A percentile compares a stretch with the other conserved stretches of the same genome.
phyloP scores from a whole-genome alignment of 2,797 vertebrate species.

The Poeciliopsis infans region DNA sequence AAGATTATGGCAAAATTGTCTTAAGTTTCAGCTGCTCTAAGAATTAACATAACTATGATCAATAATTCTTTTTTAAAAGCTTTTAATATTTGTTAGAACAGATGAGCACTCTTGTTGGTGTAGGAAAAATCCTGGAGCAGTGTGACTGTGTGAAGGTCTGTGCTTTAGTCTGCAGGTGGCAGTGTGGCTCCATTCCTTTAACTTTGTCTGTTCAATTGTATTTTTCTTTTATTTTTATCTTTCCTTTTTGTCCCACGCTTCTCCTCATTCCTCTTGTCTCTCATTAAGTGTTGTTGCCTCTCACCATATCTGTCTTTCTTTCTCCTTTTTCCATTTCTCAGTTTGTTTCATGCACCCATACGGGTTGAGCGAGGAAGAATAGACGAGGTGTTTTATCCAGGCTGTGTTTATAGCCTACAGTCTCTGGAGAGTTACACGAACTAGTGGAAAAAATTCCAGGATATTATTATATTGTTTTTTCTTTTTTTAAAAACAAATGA shows the following conservation, averaged over 20 bases:
- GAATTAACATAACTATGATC: background rate
- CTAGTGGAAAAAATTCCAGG: conserved; percentile 42
- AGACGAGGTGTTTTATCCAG: conserved; percentile 16
- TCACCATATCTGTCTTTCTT: conserved; percentile 35
- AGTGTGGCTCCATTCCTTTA: conserved; percentile 59
- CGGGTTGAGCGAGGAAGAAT: conserved; percentile 30
- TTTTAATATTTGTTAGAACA: background rate
- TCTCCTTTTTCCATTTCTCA: conserved; percentile 18
- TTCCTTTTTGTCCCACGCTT: conserved; percentile 23
- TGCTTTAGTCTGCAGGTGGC: conserved; percentile 70
- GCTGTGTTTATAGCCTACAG: conserved; percentile 26
- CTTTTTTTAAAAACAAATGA: conserved; percentile 26
- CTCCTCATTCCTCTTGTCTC: conserved; percentile 35
- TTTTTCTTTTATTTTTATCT: conserved; percentile 23
- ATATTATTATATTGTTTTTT: conserved; percentile 13
- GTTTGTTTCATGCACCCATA: conserved; percentile 34
- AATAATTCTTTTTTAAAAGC: background rate
- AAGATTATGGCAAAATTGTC: background rate
- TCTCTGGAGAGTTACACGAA: conserved; percentile 52
- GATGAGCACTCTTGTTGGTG: background rate
- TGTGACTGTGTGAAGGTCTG: conserved; percentile 21
- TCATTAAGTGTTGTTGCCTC: conserved; percentile 30
- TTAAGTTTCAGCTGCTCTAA: background rate
- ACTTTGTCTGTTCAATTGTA: conserved; percentile 11
- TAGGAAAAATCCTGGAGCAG: conserved; percentile 2